Evolutionary conservation across 2,113 vertebrate genomes (phyloP), one percentile per base, ranked within the genome.

Genomic region (Anser brachyrhynchus): DNA sequence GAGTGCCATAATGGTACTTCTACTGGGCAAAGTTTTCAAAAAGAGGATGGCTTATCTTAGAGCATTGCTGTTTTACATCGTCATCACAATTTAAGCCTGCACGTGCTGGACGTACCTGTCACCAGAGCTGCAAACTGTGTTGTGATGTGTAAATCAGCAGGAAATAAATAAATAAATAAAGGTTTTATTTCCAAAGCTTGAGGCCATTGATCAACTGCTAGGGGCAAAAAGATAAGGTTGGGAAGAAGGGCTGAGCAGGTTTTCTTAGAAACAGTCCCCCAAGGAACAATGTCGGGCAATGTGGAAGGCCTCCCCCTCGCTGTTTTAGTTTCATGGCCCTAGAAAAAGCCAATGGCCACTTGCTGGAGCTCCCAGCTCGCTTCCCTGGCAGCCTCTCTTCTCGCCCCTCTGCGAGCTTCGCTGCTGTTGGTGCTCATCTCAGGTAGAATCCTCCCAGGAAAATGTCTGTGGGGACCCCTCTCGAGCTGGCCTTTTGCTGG

Each of bases 341-440:
- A 6, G n/a, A 37, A 49, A 74, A 85, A 61, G 10, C 58, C 44
- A 26, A 5, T 13, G 12, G 28, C 66, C 15, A 6, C 29, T 71
- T 33, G 2, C n/a, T 5, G 3, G 20, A 70, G 28, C 22, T 54
- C 66, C 44, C 51, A 41, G 23, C 6, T 71, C 35, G 2, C 22
- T 52, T 31, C 31, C 16, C 12, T 15, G 8, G 41, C 6, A 46
- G 19, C 74, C 16, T 69, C 49, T 16, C 23, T 35, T 80, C n/a
- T 25, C 62, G 7, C 0, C 0, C 54, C 69, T 65, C 74, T 23
- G 46, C 33, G 70, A n/a, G 6, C 22, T 13, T 78, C 11, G 0
- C 58, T 71, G 17, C 46, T 33, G 64, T 52, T 17, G 0, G 20
- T 29, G 73, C 13, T 86, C 77, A 16, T 13, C 23, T 59, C 21